Base-by-base conservation (phyloP, 1,140 invertebrate genomes). In the Conopomorpha cramerella region DNA sequence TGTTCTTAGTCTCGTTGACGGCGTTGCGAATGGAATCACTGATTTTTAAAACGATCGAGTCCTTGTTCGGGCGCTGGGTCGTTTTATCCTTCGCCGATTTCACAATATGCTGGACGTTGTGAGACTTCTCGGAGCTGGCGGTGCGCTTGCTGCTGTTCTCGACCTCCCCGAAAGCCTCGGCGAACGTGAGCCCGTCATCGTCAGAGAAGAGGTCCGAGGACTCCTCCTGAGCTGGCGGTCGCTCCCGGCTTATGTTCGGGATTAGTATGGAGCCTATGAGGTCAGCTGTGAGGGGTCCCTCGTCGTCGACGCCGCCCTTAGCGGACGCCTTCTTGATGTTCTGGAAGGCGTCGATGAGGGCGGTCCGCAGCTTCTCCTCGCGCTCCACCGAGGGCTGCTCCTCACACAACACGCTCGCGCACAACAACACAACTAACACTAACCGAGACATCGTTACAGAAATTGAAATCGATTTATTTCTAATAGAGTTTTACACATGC, bases 301-400 rank as follows among this genome's bases (percentile, higher is more conserved):
- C 64, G 23, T 61, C 65, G 30, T 70, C 60, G 13, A 58, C 33
- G 0, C 57, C 58, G n/a, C 65, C 71, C 36, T 61, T 68, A 3
- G 55, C 58, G 2, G 62, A 68, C 10, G 52, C 55, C 43, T 74
- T 66, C 31, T 77, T 77, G 29, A 77, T 73, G 30, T 54, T 72
- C 27, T 77, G 72, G 44, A 77, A 77, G 33, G 72, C 72, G 45
- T 77, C 68, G 3, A 77, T 77, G 14, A 77, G 42, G 19, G 48
- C 72, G 43, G 65, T 77, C 2, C 72, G 37, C 3, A 77, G 43
- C 33, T 66, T 66, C 32, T 70, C 71, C 30, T 77, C 71, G 8
- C 71, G 46, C 8, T 56, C 60, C 36, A 38, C 41, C n/a, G 44
- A 45, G 35, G 49, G 44, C 23, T 49, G 37, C 43, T 57, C 51